These are phyloP conservation scores for Bombus pyrosoma DNA, from an alignment of 1,140 invertebrate species.

Conservation along the genomic window DNA sequence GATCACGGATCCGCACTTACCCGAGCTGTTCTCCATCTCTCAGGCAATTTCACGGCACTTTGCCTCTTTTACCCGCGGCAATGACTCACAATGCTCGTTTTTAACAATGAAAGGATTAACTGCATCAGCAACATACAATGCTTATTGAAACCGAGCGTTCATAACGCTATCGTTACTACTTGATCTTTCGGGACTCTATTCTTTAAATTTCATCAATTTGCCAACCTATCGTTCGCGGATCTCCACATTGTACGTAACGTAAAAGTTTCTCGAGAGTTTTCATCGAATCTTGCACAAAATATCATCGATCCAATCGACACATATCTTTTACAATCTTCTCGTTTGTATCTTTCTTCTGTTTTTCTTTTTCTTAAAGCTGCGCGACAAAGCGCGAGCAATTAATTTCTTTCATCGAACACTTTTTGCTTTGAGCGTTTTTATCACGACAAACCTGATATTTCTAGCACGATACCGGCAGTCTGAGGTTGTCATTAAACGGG, in stretches of 20 bases:
- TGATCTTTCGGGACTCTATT: not conserved
- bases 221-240: not conserved
- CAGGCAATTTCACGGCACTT: constrained; percentile 9
- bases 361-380: not conserved
- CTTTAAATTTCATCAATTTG: constrained; percentile 14
- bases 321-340: too few species aligned
- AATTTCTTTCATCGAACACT: not conserved
- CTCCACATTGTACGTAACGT: not conserved
- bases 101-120: constrained; percentile 24
- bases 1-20: not conserved
- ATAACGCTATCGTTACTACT: not conserved
- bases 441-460: not conserved
- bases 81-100: constrained; percentile 5
- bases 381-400: not conserved
- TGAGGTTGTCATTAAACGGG: not conserved
- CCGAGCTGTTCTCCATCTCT: not conserved
- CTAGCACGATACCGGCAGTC: not conserved
- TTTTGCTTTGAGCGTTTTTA: not conserved
- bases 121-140: not conserved
- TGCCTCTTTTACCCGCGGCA: not conserved
- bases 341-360: not conserved
- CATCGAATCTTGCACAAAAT: not conserved
- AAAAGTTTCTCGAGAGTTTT: not conserved
- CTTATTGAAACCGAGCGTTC: not conserved
- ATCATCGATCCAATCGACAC: not conserved